These are phyloP conservation scores for Hystrix cristata DNA, from an alignment of 2,113 vertebrate species.

Conservation along the genomic window DNA sequence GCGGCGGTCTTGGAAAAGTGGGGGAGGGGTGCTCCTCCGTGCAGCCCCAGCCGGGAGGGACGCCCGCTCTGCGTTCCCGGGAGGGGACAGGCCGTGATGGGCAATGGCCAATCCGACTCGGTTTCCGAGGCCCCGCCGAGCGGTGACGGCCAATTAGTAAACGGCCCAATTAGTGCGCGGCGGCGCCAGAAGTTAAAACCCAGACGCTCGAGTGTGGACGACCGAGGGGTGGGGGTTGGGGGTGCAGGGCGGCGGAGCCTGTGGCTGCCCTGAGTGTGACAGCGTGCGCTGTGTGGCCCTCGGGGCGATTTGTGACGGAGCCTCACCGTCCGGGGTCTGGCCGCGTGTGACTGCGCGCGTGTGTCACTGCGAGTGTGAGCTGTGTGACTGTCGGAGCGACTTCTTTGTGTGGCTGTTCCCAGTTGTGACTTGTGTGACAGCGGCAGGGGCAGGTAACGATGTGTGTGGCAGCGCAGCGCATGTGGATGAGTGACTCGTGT, in stretches of 20 bases:
- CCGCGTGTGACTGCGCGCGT: neutral
- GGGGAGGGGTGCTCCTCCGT: neutral
- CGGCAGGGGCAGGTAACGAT: neutral
- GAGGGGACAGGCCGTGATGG: conserved; percentile 16
- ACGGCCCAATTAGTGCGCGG: conserved; percentile 25
- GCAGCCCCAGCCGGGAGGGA: neutral
- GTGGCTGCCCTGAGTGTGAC: conserved; percentile 43
- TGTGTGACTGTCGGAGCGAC: conserved; percentile 67
- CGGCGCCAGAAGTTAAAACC: conserved; percentile 49
- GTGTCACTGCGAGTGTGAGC: neutral
- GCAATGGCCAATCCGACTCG: conserved; percentile 11
- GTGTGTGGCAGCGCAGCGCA: neutral
- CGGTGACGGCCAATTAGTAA: conserved; percentile 50
- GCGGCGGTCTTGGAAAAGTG: conserved; percentile 37
- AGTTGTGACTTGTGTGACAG: conserved; percentile 60
- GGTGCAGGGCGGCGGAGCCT: neutral
- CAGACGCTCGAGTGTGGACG: neutral
- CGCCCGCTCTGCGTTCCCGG: neutral
- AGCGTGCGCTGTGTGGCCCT: neutral
- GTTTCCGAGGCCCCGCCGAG: conserved; percentile 32
- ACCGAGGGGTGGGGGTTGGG: neutral
- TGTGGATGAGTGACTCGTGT: neutral
- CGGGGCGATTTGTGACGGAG: neutral
- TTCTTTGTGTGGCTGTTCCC: conserved; percentile 78
- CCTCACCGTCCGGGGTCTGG: neutral